Evolutionary conservation across 1,140 invertebrate genomes (phyloP), one percentile per base, ranked within the genome.

Genomic region (Venustaconcha ellipsiformis): DNA sequence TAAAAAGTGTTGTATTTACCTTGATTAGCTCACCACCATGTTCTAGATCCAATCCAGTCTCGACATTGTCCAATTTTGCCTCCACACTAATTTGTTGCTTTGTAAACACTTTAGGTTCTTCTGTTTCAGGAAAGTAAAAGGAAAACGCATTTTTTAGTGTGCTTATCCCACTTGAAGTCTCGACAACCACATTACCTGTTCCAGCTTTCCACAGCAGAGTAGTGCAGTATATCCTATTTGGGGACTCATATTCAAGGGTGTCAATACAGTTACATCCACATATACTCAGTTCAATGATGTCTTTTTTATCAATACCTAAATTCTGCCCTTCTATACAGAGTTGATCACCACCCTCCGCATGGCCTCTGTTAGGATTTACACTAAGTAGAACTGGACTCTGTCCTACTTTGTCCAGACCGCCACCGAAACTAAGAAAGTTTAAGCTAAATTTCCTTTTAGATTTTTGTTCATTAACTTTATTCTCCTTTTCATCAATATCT

Each of bases 151-250:
- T 81, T 64, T 84, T 83, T 13, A 87, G 67, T 48, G 83, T 80
- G 70, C 81, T 84, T 57, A 84, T 84, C 18, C 88, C 88, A 6
- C 88, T 88, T 14, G 85, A 88, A 37, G 88, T 89, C 67, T 86
- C 86, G 57, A 89, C 80, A 59, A 83, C 79, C 14, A 89, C 77
- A 72, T 87, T 79, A 8, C 88, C 88, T 58, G 78, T 83, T 20
- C 86, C 82, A 6, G 84, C 74, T 48, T 84, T 78, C 69, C 80
- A 85, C 30, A 80, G 80, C 76, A 81, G 85, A 30, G 86, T 88
- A 18, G 81, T 85, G 68, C 86, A 85, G 65, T 83, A 81, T 26
- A 89, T 83, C 56, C 76, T 77, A 37, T 67, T 79, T 15, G 85
- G 78, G 14, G 88, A 89, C 75, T 88, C 85, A 78, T 83, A 89